Percentiles rank a stretch among this genome's conserved stretches.
Evolutionary conservation across 2,797 vertebrate genomes (phyloP).

Genomic region (Ptychobarbus kaznakovi): DNA sequence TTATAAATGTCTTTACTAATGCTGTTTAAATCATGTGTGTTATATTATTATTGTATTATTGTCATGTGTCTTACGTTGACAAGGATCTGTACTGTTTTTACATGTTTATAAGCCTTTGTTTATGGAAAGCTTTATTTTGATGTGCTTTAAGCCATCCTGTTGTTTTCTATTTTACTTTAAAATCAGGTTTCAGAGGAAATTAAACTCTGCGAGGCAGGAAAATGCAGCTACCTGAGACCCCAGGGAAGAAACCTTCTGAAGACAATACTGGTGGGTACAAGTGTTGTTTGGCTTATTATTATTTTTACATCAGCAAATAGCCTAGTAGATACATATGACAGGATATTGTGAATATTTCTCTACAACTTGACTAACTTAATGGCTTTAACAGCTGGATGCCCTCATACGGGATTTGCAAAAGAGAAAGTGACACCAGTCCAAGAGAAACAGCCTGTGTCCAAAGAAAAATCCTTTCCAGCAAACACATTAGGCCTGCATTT

Average conservation of each 20-base stretch:
- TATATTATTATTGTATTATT: too few relatives aligned
- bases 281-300: not conserved
- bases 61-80: too few relatives aligned
- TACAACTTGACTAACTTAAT: slow-evolving; percentile 10
- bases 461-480: slow-evolving; percentile 18
- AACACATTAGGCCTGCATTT: not conserved
- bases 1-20: not conserved
- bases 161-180: not conserved
- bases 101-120: not conserved
- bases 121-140: not conserved
- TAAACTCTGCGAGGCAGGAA: slow-evolving; percentile 81
- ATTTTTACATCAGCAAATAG: not conserved
- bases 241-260: slow-evolving; percentile 77
- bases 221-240: slow-evolving; percentile 82
- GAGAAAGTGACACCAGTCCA: slow-evolving; percentile 74
- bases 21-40: not conserved
- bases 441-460: slow-evolving; percentile 19
- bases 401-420: slow-evolving; percentile 80
- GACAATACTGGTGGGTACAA: slow-evolving; percentile 78
- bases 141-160: not conserved
- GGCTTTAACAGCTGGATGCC: slow-evolving; percentile 73
- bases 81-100: too few relatives aligned
- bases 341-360: not conserved
- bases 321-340: not conserved
- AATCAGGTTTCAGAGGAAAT: slow-evolving; percentile 83